Evolutionary conservation across 2,113 vertebrate species (phyloP).

Genomic region (Eleginops maclovinus): DNA sequence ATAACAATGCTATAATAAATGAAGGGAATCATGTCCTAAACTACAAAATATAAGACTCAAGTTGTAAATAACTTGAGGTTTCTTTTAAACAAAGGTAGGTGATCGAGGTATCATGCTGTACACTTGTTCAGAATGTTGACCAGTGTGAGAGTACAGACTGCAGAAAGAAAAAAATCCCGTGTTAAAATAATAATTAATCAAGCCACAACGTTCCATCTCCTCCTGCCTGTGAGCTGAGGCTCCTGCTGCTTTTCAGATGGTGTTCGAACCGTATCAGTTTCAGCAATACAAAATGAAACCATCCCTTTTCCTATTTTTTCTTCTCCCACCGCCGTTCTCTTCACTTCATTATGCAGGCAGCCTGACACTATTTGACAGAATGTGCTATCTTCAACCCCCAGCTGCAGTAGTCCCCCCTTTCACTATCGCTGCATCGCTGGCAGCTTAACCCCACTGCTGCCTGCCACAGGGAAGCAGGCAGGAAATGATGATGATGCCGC

Average conservation of each 20-base stretch:
- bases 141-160: conserved; percentile 1
- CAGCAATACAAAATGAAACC: conserved; percentile 82
- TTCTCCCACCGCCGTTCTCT: conserved; percentile 55
- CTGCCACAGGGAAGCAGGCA: conserved; percentile 57
- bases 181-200: conserved; percentile 78
- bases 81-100: not conserved
- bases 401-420: conserved; percentile 80
- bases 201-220: conserved; percentile 74
- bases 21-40: not conserved
- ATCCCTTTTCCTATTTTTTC: conserved; percentile 45
- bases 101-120: not conserved
- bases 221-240: conserved; percentile 42
- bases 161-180: conserved; percentile 8
- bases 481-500: conserved; percentile 59
- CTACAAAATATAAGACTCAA: not conserved
- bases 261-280: conserved; percentile 55
- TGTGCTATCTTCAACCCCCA: conserved; percentile 87
- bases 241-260: conserved; percentile 60
- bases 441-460: conserved; percentile 81
- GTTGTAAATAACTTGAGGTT: not conserved
- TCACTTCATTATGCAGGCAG: conserved; percentile 86
- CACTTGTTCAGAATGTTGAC: not conserved
- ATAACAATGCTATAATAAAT: not conserved
- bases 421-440: conserved; percentile 82
- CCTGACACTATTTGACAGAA: conserved; percentile 85